Conservation (phyloP, 2,888 invertebrate species). For the Perdita meconis region DNA sequence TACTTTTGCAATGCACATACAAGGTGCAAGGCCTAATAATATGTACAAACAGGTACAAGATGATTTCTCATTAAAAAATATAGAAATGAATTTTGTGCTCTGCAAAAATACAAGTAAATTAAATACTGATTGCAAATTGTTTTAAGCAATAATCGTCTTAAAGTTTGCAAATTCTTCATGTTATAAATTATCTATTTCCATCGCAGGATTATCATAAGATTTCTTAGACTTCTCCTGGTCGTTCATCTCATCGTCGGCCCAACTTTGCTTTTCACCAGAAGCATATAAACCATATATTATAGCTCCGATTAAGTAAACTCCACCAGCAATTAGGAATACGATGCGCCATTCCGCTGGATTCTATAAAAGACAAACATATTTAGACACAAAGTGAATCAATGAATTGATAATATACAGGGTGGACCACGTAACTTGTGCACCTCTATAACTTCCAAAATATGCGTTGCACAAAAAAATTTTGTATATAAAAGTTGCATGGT, state of each 20-base stretch:
- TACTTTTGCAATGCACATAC: too few species aligned
- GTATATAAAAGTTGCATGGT: too few species aligned
- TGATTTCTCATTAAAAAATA: too few species aligned
- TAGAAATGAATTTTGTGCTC: too few species aligned
- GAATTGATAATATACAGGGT: too few species aligned
- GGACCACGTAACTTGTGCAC: too few species aligned
- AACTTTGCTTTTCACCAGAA: conserved; percentile 92
- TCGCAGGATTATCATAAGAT: conserved; percentile 77
- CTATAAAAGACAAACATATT: conserved; percentile 85
- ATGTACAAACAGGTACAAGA: too few species aligned
- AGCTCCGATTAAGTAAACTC: conserved; percentile 93
- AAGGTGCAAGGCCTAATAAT: too few species aligned
- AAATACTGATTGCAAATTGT: background rate
- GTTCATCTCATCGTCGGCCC: conserved; percentile 87
- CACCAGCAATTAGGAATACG: conserved; percentile 94
- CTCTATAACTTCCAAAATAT: too few species aligned
- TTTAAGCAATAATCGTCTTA: conserved; percentile 2
- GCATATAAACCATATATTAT: conserved; percentile 92
- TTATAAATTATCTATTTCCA: conserved; percentile 76
- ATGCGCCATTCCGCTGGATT: conserved; percentile 92
- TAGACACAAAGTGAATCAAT: too few species aligned
- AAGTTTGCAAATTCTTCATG: background rate
- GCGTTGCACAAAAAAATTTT: too few species aligned
- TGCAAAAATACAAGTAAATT: background rate
- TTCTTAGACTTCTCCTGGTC: conserved; percentile 15